Evolutionary conservation across 64 coral and sea anemone species (phyloP).

Genomic region (Porites lutea): DNA sequence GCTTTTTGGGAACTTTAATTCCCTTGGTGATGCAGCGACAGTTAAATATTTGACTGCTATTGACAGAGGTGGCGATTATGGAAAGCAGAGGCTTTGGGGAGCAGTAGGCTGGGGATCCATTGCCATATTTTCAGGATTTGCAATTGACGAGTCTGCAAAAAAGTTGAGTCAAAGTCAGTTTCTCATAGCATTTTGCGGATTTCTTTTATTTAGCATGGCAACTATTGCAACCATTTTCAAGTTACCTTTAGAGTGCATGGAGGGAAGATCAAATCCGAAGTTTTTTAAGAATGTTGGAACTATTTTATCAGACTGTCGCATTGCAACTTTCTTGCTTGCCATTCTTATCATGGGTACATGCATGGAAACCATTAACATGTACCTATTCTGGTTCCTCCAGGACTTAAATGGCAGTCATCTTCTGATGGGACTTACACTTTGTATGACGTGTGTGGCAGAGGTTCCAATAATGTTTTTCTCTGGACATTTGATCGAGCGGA

Average conservation of each 20-base stretch:
- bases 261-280: constrained; percentile 37
- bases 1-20: not conserved
- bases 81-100: constrained; percentile 68
- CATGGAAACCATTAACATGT: constrained; percentile 21
- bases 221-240: constrained; percentile 1
- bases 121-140: constrained; percentile 49
- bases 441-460: constrained; percentile 54
- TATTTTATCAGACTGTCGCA: constrained; percentile 19
- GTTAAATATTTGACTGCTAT: constrained; percentile 27
- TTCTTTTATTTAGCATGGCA: constrained; percentile 31
- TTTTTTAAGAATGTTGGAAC: not conserved
- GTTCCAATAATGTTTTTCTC: constrained; percentile 52
- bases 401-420: constrained; percentile 30
- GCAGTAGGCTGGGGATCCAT: constrained; percentile 54
- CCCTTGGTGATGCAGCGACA: constrained; percentile 19
- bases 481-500: constrained; percentile 37
- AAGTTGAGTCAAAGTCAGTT: constrained; percentile 36
- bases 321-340: constrained; percentile 48
- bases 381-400: constrained; percentile 55
- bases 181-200: constrained; percentile 56
- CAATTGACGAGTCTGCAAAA: constrained; percentile 30
- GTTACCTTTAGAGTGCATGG: constrained; percentile 13
- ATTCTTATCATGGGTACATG: constrained; percentile 59
- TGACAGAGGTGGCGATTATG: constrained; percentile 26
- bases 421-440: constrained; percentile 45